Evolutionary conservation across 2,888 invertebrate species (phyloP).

Genomic region (Harpalus rufipes): DNA sequence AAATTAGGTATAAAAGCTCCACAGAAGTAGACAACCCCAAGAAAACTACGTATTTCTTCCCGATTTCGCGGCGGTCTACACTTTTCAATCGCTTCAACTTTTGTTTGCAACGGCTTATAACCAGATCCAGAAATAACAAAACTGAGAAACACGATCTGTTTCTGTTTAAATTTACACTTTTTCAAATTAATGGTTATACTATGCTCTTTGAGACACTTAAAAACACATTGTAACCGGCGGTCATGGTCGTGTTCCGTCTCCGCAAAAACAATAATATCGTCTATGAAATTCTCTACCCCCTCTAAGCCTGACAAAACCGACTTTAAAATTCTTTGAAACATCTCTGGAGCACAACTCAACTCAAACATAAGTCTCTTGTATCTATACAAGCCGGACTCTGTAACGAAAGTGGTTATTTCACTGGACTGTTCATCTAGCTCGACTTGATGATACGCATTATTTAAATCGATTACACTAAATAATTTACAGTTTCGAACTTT

Average conservation of each 20-base stretch:
- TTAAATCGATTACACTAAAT: slow-evolving; percentile 71
- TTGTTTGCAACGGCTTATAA: slow-evolving; percentile 68
- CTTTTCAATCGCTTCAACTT: slow-evolving; percentile 68
- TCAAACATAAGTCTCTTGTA: slow-evolving; percentile 73
- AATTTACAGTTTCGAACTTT: slow-evolving; percentile 70
- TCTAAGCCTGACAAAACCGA: slow-evolving; percentile 72
- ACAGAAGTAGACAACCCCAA: slow-evolving; percentile 71
- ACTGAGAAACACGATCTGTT: slow-evolving; percentile 70
- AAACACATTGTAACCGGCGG: slow-evolving; percentile 69
- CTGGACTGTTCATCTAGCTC: slow-evolving; percentile 72
- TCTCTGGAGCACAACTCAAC: slow-evolving; percentile 73
- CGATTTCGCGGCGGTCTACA: slow-evolving; percentile 68
- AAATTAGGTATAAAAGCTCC: slow-evolving; percentile 70
- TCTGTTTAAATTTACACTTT: slow-evolving; percentile 72
- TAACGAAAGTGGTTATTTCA: slow-evolving; percentile 71
- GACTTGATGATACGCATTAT: slow-evolving; percentile 74
- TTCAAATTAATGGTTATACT: slow-evolving; percentile 68
- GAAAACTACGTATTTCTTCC: slow-evolving; percentile 70
- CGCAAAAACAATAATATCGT: slow-evolving; percentile 74
- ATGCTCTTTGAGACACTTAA: slow-evolving; percentile 69
- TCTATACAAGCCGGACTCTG: slow-evolving; percentile 71
- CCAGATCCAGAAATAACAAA: slow-evolving; percentile 69
- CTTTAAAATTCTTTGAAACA: slow-evolving; percentile 73
- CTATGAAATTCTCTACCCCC: slow-evolving; percentile 73
- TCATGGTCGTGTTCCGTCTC: slow-evolving; percentile 71